Evolutionary conservation across 2,888 invertebrate species (phyloP).

Genomic region (Amaurobius ferox): DNA sequence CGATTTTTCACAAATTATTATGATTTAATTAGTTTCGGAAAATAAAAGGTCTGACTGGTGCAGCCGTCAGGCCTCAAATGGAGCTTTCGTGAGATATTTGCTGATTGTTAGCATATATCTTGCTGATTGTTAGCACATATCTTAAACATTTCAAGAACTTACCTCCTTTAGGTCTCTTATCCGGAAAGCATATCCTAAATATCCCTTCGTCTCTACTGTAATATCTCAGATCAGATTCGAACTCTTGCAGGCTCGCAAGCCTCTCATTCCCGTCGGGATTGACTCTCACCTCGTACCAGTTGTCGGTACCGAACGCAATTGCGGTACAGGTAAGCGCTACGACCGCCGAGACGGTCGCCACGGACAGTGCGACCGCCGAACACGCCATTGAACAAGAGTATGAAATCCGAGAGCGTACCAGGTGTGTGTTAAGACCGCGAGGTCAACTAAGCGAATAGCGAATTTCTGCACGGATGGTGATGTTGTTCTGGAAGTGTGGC

Average conservation of each 20-base stretch:
- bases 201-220: constrained; percentile 95
- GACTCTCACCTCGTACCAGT: constrained; percentile 96
- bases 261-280: constrained; percentile 79
- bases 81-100: too few relatives aligned
- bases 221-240: constrained; percentile 91
- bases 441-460: not conserved
- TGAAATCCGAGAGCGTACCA: not conserved
- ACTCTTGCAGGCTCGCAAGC: constrained; percentile 76
- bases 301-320: constrained; percentile 96
- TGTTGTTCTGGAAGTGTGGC: not conserved
- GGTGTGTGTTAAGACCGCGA: not conserved
- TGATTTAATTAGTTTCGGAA: too few relatives aligned
- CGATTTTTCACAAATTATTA: too few relatives aligned
- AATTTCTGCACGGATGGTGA: not conserved
- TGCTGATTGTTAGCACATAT: too few relatives aligned
- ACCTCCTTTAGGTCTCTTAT: constrained; percentile 84
- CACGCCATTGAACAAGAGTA: constrained; percentile 74
- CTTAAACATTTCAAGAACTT: constrained; percentile 60
- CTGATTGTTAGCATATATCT: too few relatives aligned
- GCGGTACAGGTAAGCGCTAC: constrained; percentile 94
- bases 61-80: too few relatives aligned
- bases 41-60: too few relatives aligned
- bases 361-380: constrained; percentile 91
- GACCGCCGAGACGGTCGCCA: constrained; percentile 96
- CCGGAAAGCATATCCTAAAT: constrained; percentile 95